Base-by-base conservation (phyloP, 2,113 vertebrate species). In the Orycteropus afer region DNA sequence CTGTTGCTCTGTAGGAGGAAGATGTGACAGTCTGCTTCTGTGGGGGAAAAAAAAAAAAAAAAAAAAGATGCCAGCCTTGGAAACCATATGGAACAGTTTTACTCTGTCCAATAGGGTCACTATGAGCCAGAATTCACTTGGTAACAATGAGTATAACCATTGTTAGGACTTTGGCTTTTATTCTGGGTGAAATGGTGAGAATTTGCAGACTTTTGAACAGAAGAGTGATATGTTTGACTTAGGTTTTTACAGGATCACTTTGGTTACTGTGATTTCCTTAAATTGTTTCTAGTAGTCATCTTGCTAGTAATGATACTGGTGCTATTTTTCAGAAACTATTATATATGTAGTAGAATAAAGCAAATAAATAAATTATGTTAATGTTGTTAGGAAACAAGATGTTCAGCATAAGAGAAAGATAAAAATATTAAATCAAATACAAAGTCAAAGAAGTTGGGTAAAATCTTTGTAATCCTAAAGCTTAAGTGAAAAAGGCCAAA, bases 401-500 rank as follows among this genome's bases (percentile, higher is more conserved):
- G 22, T 67, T 84, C 27, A 61, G 65, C 59, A 27, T 86, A 69
- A 85, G 51, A 77, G 42, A 90, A 84, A 49, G 73, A 84, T 40
- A 89, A 61, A 89, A 53, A 53, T 53, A 53, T 53, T 12, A 53
- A 53, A 53, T 53, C 55, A 92, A 59, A 85, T 89, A 69, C 29
- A 89, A 92, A 85, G 57, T 80, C 12, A 86, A 92, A 47, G 32
- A 89, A 85, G 9, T 59, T 85, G n/a, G 18, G 27, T 82, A 86
- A 92, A 86, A 90, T 42, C 5, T 45, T 37, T 82, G 69, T 80
- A 86, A 76, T 69, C 29, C 57, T 86, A 53, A 76, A 73, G 71
- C 69, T 86, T 92, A 90, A 81, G 86, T 93, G 82, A 20, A 86
- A 84, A 90, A 83, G 55, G 23, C 17, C 40, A 74, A 84, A 82